Evolutionary conservation across 1,140 invertebrate genomes (phyloP).

Genomic region (Formica exsecta): DNA sequence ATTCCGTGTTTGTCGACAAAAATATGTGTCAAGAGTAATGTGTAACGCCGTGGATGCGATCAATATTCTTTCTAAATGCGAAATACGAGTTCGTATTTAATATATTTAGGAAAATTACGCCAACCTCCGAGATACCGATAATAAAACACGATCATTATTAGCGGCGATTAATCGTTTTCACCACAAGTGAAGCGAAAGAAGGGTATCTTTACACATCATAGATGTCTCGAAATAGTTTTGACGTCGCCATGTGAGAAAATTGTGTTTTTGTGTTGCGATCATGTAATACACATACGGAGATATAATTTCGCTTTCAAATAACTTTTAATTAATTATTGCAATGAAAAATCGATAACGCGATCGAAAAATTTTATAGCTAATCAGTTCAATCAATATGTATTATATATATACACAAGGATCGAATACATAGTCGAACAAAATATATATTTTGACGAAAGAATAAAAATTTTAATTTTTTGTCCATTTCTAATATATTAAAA

Average conservation of each 20-base stretch:
- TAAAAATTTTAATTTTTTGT: too few species aligned
- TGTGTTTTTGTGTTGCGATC: neutral
- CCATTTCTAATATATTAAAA: too few species aligned
- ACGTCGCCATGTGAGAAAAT: neutral
- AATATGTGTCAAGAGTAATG: constrained; percentile 34
- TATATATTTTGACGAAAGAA: too few species aligned
- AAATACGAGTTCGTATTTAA: constrained; percentile 53
- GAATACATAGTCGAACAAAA: too few species aligned
- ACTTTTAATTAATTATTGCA: neutral
- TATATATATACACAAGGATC: neutral
- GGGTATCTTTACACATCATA: too few species aligned
- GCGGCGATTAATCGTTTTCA: constrained; percentile 20
- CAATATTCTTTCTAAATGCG: constrained; percentile 46
- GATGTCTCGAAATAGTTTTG: neutral
- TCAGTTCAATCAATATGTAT: neutral
- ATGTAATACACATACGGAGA: neutral
- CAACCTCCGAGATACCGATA: constrained; percentile 19
- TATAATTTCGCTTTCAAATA: neutral
- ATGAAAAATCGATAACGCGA: neutral
- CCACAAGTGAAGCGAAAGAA: neutral
- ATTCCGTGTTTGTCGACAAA: constrained; percentile 52
- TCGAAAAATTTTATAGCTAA: neutral
- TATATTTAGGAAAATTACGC: constrained; percentile 38
- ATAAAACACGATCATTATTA: constrained; percentile 18
- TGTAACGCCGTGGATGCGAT: constrained; percentile 28